phyloP scores from a whole-genome alignment of 2,888 invertebrate species.

The Troides aeacus region DNA sequence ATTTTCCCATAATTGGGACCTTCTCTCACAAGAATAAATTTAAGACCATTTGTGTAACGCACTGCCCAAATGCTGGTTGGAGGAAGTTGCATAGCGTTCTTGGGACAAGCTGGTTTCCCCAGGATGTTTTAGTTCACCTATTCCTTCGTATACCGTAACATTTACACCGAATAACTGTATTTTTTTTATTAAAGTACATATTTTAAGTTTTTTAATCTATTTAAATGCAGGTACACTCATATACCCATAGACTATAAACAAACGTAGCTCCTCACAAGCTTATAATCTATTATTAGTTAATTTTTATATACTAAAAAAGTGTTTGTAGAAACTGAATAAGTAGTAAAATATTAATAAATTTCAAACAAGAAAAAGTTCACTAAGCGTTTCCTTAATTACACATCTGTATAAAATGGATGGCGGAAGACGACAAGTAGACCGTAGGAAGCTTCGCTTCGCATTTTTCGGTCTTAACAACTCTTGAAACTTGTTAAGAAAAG shows the following conservation, averaged over 20 bases:
- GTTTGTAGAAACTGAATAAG: not conserved
- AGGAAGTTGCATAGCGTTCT: no score
- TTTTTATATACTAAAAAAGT: not conserved
- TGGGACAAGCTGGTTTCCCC: no score
- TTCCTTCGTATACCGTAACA: no score
- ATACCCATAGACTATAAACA: not conserved
- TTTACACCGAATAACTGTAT: no score
- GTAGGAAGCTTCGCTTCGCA: slow-evolving; percentile 7
- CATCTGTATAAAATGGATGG: slow-evolving; percentile 22
- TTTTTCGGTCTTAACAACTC: slow-evolving; percentile 19
- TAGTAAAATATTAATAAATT: not conserved
- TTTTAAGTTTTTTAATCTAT: not conserved
- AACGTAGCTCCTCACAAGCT: not conserved
- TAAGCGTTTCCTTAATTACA: slow-evolving; percentile 22
- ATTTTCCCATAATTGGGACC: no score
- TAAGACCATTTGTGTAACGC: no score
- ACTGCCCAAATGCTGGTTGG: no score
- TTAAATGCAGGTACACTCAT: not conserved
- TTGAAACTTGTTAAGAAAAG: slow-evolving; percentile 18
- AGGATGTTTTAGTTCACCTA: no score
- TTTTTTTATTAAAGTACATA: no score
- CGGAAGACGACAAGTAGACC: slow-evolving; percentile 9
- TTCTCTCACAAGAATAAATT: no score
- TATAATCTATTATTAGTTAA: not conserved
- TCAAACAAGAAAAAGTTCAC: slow-evolving; percentile 2